Evolutionary conservation across 1,140 invertebrate species (phyloP), one percentile per base, ranked within the genome.

Genomic region (Palaemon carinicauda): DNA sequence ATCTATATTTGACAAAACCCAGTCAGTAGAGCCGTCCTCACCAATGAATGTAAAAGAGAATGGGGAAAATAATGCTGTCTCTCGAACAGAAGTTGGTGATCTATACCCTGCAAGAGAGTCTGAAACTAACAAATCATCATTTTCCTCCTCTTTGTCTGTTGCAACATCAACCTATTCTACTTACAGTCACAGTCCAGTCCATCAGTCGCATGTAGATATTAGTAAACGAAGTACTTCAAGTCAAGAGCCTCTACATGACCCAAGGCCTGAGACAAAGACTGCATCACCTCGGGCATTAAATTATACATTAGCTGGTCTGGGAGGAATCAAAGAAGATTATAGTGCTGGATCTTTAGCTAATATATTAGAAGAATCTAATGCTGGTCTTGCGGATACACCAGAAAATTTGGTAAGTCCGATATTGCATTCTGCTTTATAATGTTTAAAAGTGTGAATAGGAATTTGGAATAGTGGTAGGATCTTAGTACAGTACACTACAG

Each of bases 251-350:
- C 27, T 71, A 19, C 77, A 24, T 17, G 53, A 80, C 29, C 77
- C 60, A 21, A 80, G 84, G 51, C 84, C 60, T 33, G 84, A 86
- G 65, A 52, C 77, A 15, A 86, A 86, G 51, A 71, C 84, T 54
- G 75, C 84, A 24, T 86, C 84, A 17, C 84, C 84, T 17, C 60
- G 84, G 15, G 84, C 84, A 73, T 21, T 86, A 9, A 86, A 86
- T 80, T 86, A 86, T 53, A 80, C 84, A 21, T 41, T 86, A 5
- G 60, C 84, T 54, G 75, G 84, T 21, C 77, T 86, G n/a, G 78
- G 84, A 17, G 84, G 65, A 53, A 86, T 65, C 31, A 86, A 74
- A 53, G 65, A 80, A 21, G 69, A 56, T 12, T 78, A 53, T 56
- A 65, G 77, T 27, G 27, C 50, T 21, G 69, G 84, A 14, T 71